phyloP scores from a whole-genome alignment of 2,113 vertebrate species.

The Prunella fulvescens region DNA sequence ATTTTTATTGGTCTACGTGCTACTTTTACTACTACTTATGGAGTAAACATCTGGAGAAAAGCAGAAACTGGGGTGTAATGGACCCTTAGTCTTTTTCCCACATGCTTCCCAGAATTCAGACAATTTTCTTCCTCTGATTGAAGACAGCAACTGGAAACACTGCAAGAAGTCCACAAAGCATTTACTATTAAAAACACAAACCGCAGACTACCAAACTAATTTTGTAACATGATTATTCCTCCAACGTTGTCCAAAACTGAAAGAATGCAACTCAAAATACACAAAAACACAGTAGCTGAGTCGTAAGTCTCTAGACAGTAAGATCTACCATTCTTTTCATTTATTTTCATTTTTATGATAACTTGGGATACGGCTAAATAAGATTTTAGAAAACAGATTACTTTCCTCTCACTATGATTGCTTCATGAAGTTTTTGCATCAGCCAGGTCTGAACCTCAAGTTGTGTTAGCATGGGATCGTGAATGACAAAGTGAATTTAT shows the following conservation, averaged over 20 bases:
- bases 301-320: not conserved
- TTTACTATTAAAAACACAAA: conserved; percentile 5
- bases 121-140: not conserved
- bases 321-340: not conserved
- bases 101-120: not conserved
- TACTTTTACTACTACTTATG: not conserved
- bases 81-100: not conserved
- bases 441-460: not conserved
- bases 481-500: not conserved
- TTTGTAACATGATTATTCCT: not conserved
- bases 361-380: not conserved
- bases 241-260: not conserved
- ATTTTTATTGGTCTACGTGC: not conserved
- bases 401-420: not conserved
- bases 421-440: not conserved
- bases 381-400: not conserved
- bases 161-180: not conserved
- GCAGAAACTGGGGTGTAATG: not conserved
- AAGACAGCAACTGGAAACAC: not conserved
- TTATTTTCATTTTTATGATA: not conserved
- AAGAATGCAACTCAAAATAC: not conserved
- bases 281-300: not conserved
- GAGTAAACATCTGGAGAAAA: not conserved
- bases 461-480: not conserved
- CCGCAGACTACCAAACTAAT: not conserved